phyloP scores from a whole-genome alignment of 1,140 invertebrate species.

The Drosophila pseudoananassae region DNA sequence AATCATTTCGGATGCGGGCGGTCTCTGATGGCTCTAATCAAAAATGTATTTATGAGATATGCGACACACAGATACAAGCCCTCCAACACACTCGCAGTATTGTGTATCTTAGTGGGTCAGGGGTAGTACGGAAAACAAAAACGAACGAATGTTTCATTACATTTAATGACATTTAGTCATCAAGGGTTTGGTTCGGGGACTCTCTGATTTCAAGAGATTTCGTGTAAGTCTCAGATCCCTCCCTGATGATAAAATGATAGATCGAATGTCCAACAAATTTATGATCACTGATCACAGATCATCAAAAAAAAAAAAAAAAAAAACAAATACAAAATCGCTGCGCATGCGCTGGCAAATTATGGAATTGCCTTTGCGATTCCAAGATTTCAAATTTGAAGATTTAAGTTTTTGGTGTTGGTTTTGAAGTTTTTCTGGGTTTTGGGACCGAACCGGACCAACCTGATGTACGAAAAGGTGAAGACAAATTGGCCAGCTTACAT shows the following conservation, averaged over 20 bases:
- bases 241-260: conserved; percentile 11
- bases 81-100: neutral
- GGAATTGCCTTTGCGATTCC: neutral
- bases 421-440: neutral
- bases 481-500: conserved; percentile 78
- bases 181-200: conserved; percentile 36
- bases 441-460: conserved; percentile 37
- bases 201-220: conserved; percentile 9
- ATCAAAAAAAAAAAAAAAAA: neutral
- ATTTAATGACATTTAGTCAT: conserved; percentile 78
- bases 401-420: neutral
- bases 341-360: conserved; percentile 27
- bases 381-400: neutral
- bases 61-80: conserved; percentile 10
- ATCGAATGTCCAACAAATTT: conserved; percentile 21
- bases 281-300: conserved; percentile 7
- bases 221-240: neutral
- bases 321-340: conserved; percentile 34
- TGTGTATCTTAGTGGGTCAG: conserved; percentile 63
- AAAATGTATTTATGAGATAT: conserved; percentile 74
- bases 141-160: conserved; percentile 64
- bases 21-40: conserved; percentile 67
- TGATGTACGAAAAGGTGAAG: conserved; percentile 68
- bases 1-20: conserved; percentile 73
- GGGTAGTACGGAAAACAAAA: conserved; percentile 38